Evolutionary conservation across 2,797 vertebrate genomes (phyloP), one percentile per base, ranked within the genome.

Genomic region (Peromyscus aztecus): DNA sequence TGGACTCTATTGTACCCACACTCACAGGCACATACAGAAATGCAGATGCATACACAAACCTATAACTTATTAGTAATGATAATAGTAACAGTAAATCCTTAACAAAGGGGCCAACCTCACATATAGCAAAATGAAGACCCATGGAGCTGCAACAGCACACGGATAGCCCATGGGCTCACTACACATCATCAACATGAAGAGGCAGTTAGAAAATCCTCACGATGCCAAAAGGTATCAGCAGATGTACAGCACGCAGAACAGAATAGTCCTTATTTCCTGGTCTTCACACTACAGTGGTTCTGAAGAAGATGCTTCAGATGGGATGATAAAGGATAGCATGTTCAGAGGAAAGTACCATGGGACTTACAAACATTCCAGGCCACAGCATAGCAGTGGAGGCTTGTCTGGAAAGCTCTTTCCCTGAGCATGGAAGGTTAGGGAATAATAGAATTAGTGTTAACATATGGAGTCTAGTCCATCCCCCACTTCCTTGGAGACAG

Each of bases 141-240:
- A 40, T 17, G 19, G 57, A 88, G 77, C 86, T 57, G 55, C 37
- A 37, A 27, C 17, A 91, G 91, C 63, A 52, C 16, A 34, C 12
- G 49, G 46, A 59, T 8, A 10, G 63, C 40, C 77, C 52, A 55
- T 4, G 34, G 55, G 55, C 46, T 86, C 75, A 55, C 49, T 17
- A 1, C 0, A 57, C 2, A 4, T 3, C 16, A n/a, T 40, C 21
- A 7, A 21, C 0, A 0, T 6, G n/a, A 59, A 0, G 7, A 73
- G 77, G 37, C 86, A 10, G 81, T 40, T 14, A 9, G 11, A 29
- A 61, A 24, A 19, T 3, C 59, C 59, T 23, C 10, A n/a, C 2
- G 13, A 61, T 1, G 19, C 7, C 46, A 12, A 13, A 65, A 55
- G 0, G 12, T 27, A 24, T 34, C 90, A 23, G 84, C 86, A 90